These are phyloP conservation scores for Pycnomerus fuliginosus DNA, from an alignment of 2,888 invertebrate genomes.

Conservation along the genomic window DNA sequence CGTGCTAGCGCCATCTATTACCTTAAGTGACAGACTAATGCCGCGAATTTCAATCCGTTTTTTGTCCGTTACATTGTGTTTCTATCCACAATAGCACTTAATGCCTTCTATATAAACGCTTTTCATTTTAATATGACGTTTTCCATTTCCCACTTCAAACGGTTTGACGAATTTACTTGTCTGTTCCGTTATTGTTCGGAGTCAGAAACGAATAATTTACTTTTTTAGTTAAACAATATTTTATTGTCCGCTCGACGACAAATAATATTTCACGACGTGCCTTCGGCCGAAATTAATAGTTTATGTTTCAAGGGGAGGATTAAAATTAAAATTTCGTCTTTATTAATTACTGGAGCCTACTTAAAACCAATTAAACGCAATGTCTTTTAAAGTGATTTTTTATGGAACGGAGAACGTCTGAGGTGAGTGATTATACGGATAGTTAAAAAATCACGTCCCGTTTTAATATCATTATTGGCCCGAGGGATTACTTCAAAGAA, in stretches of 20 bases:
- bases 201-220: slow-evolving; percentile 28
- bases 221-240: slow-evolving; percentile 21
- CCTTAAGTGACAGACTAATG: slow-evolving; percentile 45
- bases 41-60: slow-evolving; percentile 43
- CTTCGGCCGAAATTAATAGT: slow-evolving; percentile 9
- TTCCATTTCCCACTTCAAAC: slow-evolving; percentile 37
- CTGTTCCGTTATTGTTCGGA: slow-evolving; percentile 27
- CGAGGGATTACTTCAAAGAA: slow-evolving; percentile 8
- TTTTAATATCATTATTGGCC: slow-evolving; percentile 18
- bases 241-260: slow-evolving; percentile 8
- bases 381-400: slow-evolving; percentile 1
- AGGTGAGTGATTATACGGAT: slow-evolving; percentile 11
- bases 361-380: background rate
- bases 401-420: slow-evolving; percentile 3
- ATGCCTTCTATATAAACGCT: slow-evolving; percentile 42
- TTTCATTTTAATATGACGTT: slow-evolving; percentile 44
- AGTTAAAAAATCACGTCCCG: slow-evolving; percentile 16
- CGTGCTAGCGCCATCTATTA: slow-evolving; percentile 40
- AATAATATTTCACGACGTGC: slow-evolving; percentile 1
- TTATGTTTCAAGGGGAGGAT: slow-evolving; percentile 1
- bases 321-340: slow-evolving; percentile 1
- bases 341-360: too few relatives aligned
- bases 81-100: slow-evolving; percentile 40
- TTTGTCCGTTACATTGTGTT: slow-evolving; percentile 36
- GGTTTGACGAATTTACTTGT: slow-evolving; percentile 34